A percentile compares a stretch with the other conserved stretches of the same genome.
Evolutionary conservation across 2,888 invertebrate genomes (phyloP).

Genomic region (Oscheius sp.): DNA sequence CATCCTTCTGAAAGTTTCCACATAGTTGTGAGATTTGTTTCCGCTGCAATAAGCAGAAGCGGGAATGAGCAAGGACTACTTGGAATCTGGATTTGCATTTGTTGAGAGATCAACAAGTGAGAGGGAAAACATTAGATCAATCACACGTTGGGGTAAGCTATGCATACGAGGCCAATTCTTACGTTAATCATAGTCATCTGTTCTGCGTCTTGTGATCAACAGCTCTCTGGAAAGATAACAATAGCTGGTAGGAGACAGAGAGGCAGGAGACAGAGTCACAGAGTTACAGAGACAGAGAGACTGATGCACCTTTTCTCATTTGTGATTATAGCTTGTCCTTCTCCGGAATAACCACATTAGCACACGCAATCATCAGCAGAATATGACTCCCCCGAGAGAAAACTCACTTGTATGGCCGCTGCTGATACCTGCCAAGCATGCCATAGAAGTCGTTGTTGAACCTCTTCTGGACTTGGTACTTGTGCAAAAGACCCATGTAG

Average conservation of each 20-base stretch:
- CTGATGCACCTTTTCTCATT: not conserved
- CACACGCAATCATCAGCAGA: constrained; percentile 13
- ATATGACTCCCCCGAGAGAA: not conserved
- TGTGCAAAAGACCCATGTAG: constrained; percentile 34
- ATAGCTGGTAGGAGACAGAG: not conserved
- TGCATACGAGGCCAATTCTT: no score
- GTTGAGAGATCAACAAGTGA: no score
- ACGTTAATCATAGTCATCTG: no score
- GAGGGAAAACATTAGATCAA: no score
- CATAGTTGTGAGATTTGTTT: constrained; percentile 5
- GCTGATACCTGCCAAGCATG: constrained; percentile 35
- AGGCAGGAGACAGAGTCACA: not conserved
- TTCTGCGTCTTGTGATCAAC: no score
- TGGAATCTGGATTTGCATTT: no score
- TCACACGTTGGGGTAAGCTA: no score
- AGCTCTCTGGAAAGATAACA: constrained; percentile 1
- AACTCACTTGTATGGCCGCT: constrained; percentile 31
- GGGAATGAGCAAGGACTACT: no score
- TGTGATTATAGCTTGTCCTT: constrained; percentile 18
- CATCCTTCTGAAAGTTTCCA: constrained; percentile 19
- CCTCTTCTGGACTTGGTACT: constrained; percentile 37
- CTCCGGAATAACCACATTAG: not conserved
- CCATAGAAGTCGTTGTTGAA: constrained; percentile 40
- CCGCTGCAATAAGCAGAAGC: not conserved
- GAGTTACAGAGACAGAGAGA: constrained; percentile 10